Percentiles rank a stretch among this genome's conserved stretches.
These are phyloP conservation scores for Mus minutoides DNA, from an alignment of 2,797 vertebrate genomes.

Conservation along the genomic window DNA sequence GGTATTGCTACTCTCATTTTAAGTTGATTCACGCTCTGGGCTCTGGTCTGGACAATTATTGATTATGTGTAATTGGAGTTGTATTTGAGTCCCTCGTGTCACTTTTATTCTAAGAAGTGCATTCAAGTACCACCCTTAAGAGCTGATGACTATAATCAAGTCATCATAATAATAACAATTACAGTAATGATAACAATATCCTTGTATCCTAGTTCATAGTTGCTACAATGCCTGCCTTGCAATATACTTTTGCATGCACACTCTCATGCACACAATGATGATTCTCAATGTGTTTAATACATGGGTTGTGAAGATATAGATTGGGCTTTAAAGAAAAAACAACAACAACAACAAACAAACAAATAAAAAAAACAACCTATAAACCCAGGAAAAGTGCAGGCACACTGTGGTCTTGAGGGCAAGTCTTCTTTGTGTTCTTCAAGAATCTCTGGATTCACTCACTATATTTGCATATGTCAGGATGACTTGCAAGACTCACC, in stretches of 20 bases:
- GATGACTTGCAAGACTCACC: neutral
- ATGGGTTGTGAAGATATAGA: neutral
- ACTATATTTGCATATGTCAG: neutral
- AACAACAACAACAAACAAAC: neutral
- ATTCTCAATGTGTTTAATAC: neutral
- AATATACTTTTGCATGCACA: neutral
- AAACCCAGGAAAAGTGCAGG: neutral
- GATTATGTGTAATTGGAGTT: slow-evolving; percentile 66
- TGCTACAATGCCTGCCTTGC: slow-evolving; percentile 35
- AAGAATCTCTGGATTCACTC: neutral
- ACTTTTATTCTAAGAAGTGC: slow-evolving; percentile 57
- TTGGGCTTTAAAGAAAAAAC: neutral
- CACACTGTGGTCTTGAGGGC: neutral
- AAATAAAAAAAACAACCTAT: neutral
- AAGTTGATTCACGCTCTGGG: slow-evolving; percentile 30
- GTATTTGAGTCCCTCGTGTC: slow-evolving; percentile 54
- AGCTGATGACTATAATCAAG: slow-evolving; percentile 68
- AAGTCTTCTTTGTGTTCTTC: too few species aligned
- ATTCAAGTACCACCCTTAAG: slow-evolving; percentile 5
- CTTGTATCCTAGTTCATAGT: slow-evolving; percentile 11
- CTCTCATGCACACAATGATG: neutral
- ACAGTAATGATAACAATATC: slow-evolving; percentile 53
- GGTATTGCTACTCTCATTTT: slow-evolving; percentile 38
- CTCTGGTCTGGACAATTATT: slow-evolving; percentile 63
- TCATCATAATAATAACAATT: slow-evolving; percentile 49